A percentile compares a stretch with the other conserved stretches of the same genome.
Evolutionary conservation across 2,113 vertebrate species (phyloP).

Genomic region (Otolemur garnettii): DNA sequence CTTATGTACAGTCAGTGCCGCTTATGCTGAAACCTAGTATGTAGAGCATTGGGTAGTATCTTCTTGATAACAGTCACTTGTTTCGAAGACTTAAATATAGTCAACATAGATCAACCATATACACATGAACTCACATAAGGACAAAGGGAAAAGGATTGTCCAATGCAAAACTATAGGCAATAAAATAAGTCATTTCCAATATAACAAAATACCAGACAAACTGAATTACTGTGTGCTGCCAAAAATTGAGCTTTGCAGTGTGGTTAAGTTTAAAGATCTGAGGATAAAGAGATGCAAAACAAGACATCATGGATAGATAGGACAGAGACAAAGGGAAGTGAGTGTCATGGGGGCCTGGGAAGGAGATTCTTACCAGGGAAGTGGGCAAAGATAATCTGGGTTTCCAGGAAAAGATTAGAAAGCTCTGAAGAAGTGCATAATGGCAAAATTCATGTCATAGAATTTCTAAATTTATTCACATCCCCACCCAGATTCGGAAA

Average conservation of each 20-base stretch:
- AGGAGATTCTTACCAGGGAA: constrained; percentile 21
- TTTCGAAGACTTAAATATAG: not conserved
- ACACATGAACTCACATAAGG: not conserved
- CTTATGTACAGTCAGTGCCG: not conserved
- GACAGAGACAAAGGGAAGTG: not conserved
- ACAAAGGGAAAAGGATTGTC: not conserved
- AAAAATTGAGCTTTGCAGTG: not conserved
- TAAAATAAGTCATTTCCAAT: not conserved
- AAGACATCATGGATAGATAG: not conserved
- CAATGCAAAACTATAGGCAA: not conserved
- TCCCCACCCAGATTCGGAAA: not conserved
- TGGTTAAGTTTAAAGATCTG: not conserved
- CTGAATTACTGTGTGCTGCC: not conserved
- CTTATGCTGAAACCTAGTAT: not conserved
- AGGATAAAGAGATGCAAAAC: not conserved
- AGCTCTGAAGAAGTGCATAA: not conserved
- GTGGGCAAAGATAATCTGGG: not conserved
- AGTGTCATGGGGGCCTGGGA: not conserved
- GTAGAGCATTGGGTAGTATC: not conserved
- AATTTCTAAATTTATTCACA: not conserved
- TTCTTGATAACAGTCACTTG: not conserved
- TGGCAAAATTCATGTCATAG: not conserved
- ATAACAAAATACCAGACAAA: not conserved
- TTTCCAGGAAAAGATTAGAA: constrained; percentile 19
- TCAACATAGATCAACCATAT: not conserved